These are phyloP conservation scores for Dryobota labecula DNA, from an alignment of 2,888 invertebrate species.

Conservation along the genomic window DNA sequence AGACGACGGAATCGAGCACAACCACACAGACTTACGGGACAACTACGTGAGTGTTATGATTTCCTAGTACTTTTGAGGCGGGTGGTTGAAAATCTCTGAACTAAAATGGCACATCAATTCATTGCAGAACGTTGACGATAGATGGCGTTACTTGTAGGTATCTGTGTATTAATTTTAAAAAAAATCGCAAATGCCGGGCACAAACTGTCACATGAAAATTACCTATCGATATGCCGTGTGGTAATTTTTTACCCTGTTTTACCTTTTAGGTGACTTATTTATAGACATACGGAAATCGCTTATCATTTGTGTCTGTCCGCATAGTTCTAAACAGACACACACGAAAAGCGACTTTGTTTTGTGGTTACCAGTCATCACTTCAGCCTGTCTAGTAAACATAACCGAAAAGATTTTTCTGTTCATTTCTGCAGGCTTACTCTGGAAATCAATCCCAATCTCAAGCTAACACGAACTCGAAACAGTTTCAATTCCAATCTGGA, in stretches of 20 bases:
- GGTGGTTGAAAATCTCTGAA: constrained; percentile 66
- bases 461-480: no score
- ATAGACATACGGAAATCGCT: not conserved
- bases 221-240: not conserved
- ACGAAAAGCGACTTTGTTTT: not conserved
- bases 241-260: not conserved
- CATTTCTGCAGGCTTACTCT: no score
- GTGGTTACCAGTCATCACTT: not conserved
- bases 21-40: constrained; percentile 93
- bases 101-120: constrained; percentile 59
- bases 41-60: constrained; percentile 93
- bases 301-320: not conserved
- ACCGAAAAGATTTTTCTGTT: not conserved
- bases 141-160: constrained; percentile 43
- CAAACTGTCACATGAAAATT: not conserved
- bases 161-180: not conserved
- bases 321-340: not conserved
- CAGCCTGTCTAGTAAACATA: not conserved
- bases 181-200: not conserved
- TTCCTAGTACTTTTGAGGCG: constrained; percentile 67
- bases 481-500: no score
- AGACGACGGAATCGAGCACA: constrained; percentile 97
- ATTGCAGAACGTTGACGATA: not conserved
- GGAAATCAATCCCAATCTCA: no score
- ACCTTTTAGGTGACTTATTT: not conserved